Evolutionary conservation across 2,888 invertebrate genomes (phyloP).

Genomic region (Amiota mariae): DNA sequence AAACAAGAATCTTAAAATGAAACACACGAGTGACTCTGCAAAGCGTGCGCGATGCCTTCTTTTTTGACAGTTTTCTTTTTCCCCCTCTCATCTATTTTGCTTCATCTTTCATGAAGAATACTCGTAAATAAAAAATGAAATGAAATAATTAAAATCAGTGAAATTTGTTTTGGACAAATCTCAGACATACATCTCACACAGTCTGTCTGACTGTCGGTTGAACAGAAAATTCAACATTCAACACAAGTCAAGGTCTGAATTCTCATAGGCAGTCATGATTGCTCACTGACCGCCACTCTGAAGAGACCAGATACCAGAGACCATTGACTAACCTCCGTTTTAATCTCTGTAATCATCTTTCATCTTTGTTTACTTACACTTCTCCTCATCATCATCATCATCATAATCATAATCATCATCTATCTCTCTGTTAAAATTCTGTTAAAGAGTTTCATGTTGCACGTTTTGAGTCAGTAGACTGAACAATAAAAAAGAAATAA

Average conservation of each 20-base stretch:
- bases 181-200: conserved; percentile 14
- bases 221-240: background rate
- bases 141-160: conserved; percentile 50
- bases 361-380: background rate
- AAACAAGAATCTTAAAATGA: conserved; percentile 51
- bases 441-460: background rate
- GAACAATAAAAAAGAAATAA: background rate
- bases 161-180: conserved; percentile 49
- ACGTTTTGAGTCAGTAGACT: conserved; percentile 23
- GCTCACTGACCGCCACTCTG: background rate
- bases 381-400: background rate
- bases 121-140: conserved; percentile 18
- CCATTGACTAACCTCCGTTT: background rate
- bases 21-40: conserved; percentile 28
- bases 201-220: background rate
- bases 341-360: background rate
- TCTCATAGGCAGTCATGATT: background rate
- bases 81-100: conserved; percentile 24
- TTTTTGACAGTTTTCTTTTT: conserved; percentile 33
- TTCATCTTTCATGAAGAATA: no score
- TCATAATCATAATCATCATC: no score
- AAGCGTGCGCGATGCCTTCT: background rate
- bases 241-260: background rate
- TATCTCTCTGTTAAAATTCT: background rate
- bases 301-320: no score